These are phyloP conservation scores for Leptocoma aspasia DNA, from an alignment of 2,113 vertebrate genomes.

Conservation along the genomic window DNA sequence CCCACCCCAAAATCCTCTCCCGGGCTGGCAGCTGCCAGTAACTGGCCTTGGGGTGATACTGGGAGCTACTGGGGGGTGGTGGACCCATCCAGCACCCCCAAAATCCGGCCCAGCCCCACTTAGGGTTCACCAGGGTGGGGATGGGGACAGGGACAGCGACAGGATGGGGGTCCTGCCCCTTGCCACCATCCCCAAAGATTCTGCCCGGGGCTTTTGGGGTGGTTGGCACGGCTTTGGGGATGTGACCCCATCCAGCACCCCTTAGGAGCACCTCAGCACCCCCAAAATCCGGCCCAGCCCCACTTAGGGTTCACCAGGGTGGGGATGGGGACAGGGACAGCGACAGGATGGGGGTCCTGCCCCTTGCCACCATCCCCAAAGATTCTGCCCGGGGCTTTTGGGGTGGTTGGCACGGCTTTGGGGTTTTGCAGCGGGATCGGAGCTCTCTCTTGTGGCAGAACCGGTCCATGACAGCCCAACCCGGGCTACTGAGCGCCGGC, in stretches of 20 bases:
- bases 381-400: rapidly evolving
- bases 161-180: too few species aligned
- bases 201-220: rapidly evolving
- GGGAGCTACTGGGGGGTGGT: neutral
- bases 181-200: rapidly evolving
- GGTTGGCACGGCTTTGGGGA: rapidly evolving
- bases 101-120: rapidly evolving
- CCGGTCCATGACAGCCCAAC: neutral
- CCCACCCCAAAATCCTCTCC: neutral
- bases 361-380: rapidly evolving
- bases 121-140: neutral
- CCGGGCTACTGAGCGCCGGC: rapidly evolving
- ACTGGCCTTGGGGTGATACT: neutral
- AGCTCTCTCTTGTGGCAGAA: slow-evolving; percentile 47
- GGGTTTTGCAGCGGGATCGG: neutral
- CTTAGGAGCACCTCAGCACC: too few species aligned
- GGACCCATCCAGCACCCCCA: neutral
- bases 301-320: too few species aligned
- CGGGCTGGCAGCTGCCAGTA: neutral
- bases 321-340: too few species aligned
- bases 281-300: too few species aligned
- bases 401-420: rapidly evolving
- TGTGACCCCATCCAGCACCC: too few species aligned
- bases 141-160: neutral
- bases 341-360: neutral